phyloP scores from a whole-genome alignment of 1,140 invertebrate species.

The Panulirus ornatus region DNA sequence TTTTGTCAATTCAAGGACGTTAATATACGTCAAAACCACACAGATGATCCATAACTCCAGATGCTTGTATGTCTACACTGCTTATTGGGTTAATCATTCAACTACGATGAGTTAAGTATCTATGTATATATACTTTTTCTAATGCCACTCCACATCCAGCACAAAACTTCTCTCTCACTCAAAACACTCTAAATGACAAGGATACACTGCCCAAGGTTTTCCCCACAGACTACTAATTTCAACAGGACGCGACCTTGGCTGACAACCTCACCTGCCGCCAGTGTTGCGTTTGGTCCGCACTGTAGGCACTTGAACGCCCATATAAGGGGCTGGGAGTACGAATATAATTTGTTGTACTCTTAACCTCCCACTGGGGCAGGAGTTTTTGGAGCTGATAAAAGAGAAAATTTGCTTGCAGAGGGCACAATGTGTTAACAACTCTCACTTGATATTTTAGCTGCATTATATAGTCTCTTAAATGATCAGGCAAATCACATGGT shows the following conservation, averaged over 20 bases:
- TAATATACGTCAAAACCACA: no score
- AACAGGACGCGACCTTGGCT: conserved; percentile 30
- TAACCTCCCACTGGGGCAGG: conserved; percentile 37
- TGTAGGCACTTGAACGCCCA: conserved; percentile 44
- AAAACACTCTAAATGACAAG: neutral
- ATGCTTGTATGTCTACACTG: neutral
- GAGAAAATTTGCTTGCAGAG: conserved; percentile 4
- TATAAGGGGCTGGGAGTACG: conserved; percentile 29
- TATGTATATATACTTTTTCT: neutral
- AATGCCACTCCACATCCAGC: neutral
- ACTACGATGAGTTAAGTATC: neutral
- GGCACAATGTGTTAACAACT: neutral
- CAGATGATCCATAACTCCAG: no score
- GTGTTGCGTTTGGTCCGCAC: conserved; percentile 41
- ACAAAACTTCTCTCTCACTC: neutral
- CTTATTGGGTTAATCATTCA: neutral
- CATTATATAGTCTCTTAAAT: neutral
- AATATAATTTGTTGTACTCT: conserved; percentile 17
- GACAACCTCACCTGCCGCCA: conserved; percentile 41
- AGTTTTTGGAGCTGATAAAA: conserved; percentile 16
- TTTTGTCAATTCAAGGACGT: no score
- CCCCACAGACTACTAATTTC: conserved; percentile 10
- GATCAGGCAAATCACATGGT: conserved; percentile 19
- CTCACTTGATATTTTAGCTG: neutral
- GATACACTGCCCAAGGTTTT: neutral